These are phyloP conservation scores for Lepidostoma basale DNA, from an alignment of 1,140 invertebrate species.

Conservation along the genomic window DNA sequence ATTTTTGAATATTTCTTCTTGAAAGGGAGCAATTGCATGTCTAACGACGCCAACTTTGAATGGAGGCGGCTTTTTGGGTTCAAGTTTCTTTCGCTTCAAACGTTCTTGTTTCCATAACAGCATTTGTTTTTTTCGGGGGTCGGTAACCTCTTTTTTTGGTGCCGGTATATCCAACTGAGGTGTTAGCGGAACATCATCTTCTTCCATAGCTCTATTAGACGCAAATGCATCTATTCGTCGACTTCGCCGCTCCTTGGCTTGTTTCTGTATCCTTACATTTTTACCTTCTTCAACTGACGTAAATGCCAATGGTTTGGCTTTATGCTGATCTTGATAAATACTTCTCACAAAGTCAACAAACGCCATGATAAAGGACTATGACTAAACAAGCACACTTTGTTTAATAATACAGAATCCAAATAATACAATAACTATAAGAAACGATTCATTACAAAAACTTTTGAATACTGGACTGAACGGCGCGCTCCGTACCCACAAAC, in stretches of 20 bases:
- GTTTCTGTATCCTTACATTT: slow-evolving; percentile 21
- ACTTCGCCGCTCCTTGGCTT: slow-evolving; percentile 25
- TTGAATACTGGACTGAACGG: too few relatives aligned
- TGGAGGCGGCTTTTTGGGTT: slow-evolving; percentile 49
- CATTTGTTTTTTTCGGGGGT: slow-evolving; percentile 44
- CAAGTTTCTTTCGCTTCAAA: slow-evolving; percentile 46
- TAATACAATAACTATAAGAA: too few relatives aligned
- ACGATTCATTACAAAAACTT: too few relatives aligned
- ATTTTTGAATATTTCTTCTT: slow-evolving; percentile 31
- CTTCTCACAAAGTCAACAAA: slow-evolving; percentile 17
- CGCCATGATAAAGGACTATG: too few relatives aligned
- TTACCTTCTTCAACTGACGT: slow-evolving; percentile 24
- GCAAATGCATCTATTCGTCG: slow-evolving; percentile 23
- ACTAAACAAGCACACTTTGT: too few relatives aligned
- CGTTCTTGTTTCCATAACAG: slow-evolving; percentile 52
- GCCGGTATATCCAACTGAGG: neutral
- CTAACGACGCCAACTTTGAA: slow-evolving; percentile 55
- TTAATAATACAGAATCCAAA: too few relatives aligned
- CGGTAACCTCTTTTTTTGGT: neutral
- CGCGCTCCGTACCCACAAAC: too few relatives aligned
- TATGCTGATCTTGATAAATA: slow-evolving; percentile 27
- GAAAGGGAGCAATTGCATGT: slow-evolving; percentile 44
- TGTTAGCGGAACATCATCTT: slow-evolving; percentile 1
- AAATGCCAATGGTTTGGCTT: slow-evolving; percentile 17
- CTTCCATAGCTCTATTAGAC: slow-evolving; percentile 20